Evolutionary conservation across 2,113 vertebrate species (phyloP).

Genomic region (Proterorhinus semilunaris): DNA sequence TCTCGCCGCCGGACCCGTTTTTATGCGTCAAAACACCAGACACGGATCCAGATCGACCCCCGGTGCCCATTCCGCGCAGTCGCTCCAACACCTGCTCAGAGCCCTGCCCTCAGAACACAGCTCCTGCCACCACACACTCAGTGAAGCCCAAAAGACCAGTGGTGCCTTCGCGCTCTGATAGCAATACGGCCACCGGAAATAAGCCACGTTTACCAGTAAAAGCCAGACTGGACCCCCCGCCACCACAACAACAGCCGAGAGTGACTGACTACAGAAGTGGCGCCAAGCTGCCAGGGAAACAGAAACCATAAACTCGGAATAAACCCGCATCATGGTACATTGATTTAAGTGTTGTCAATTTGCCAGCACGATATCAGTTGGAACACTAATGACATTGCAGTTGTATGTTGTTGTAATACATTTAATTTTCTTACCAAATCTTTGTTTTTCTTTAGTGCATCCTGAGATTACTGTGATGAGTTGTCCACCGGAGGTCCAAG

Average conservation of each 20-base stretch:
- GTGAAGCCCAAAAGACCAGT: conserved; percentile 76
- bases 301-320: conserved; percentile 69
- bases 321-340: conserved; percentile 50
- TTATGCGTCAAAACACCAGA: conserved; percentile 76
- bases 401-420: too few relatives aligned
- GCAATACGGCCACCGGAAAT: conserved; percentile 44
- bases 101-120: conserved; percentile 63
- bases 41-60: conserved; percentile 66
- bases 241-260: conserved; percentile 73
- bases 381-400: too few relatives aligned
- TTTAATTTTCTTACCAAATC: background rate
- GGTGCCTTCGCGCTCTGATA: conserved; percentile 83
- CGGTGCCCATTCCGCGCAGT: conserved; percentile 78
- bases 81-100: conserved; percentile 88
- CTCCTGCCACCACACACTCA: conserved; percentile 36
- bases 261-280: conserved; percentile 86
- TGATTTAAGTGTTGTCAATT: background rate
- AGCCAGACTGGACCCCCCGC: conserved; percentile 73
- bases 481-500: conserved; percentile 14
- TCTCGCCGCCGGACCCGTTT: conserved; percentile 57
- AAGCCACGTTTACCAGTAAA: conserved; percentile 86
- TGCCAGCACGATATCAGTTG: background rate
- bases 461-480: conserved; percentile 64
- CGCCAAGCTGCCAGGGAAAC: conserved; percentile 75
- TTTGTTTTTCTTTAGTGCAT: conserved; percentile 54